These are phyloP conservation scores for Cancer borealis DNA, from an alignment of 2,888 invertebrate species.

Conservation along the genomic window DNA sequence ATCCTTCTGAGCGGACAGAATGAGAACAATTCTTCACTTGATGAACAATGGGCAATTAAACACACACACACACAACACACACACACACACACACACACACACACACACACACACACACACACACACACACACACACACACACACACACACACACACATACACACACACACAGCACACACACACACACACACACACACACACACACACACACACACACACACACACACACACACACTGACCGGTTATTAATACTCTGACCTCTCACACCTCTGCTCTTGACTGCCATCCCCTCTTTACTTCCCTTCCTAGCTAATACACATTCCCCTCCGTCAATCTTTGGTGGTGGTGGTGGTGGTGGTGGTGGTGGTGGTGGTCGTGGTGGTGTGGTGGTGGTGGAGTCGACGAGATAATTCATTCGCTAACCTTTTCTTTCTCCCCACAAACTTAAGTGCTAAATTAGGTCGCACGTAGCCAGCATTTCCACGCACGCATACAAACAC, in stretches of 20 bases:
- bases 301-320: background rate
- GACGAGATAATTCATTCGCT: background rate
- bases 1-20: background rate
- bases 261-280: background rate
- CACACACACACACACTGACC: conserved; percentile 17
- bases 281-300: background rate
- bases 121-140: background rate
- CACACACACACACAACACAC: background rate
- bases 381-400: background rate
- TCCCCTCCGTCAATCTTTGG: background rate
- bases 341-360: background rate
- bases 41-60: background rate
- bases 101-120: too few species aligned
- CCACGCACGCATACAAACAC: background rate
- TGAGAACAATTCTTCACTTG: background rate
- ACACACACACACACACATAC: background rate
- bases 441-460: background rate
- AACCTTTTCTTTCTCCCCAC: background rate
- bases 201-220: background rate
- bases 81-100: too few species aligned
- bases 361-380: conserved; percentile 5
- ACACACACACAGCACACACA: too few species aligned
- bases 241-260: background rate
- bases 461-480: background rate
- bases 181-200: too few species aligned